Evolutionary conservation across 2,888 invertebrate genomes (phyloP).

Genomic region (Lasiommata megera): DNA sequence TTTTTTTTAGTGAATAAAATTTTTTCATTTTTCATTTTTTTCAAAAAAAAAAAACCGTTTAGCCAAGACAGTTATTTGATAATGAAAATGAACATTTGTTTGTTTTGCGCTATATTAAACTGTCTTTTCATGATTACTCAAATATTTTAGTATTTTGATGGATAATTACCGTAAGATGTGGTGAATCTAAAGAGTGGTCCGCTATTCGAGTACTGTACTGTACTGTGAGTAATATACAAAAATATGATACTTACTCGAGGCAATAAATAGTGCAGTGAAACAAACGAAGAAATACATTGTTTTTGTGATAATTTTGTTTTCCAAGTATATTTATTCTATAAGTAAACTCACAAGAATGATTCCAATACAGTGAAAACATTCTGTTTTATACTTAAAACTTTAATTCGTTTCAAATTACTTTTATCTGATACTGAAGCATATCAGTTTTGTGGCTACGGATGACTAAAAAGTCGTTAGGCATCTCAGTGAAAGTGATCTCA

Average conservation of each 20-base stretch:
- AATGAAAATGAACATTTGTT: too few species aligned
- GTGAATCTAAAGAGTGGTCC: too few species aligned
- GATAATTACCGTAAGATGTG: too few species aligned
- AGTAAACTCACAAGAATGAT: slow-evolving; percentile 1
- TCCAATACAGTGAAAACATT: neutral
- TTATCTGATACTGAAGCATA: neutral
- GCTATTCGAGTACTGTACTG: too few species aligned
- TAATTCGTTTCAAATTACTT: neutral
- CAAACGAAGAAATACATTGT: slow-evolving; percentile 27
- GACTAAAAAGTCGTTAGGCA: neutral
- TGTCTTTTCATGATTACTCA: too few species aligned
- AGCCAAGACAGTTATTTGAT: too few species aligned
- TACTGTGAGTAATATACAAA: too few species aligned
- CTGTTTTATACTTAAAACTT: neutral
- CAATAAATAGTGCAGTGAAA: slow-evolving; percentile 24
- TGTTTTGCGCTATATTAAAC: too few species aligned
- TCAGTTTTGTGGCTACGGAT: neutral
- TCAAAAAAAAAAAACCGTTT: too few species aligned
- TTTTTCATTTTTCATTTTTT: too few species aligned
- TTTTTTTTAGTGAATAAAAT: too few species aligned
- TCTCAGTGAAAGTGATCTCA: neutral
- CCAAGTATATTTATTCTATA: neutral
- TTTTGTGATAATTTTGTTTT: neutral
- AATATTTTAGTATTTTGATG: too few species aligned
- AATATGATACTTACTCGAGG: slow-evolving; percentile 28